These are phyloP conservation scores for Cynopterus brachyotis DNA, from an alignment of 2,113 vertebrate species.

Conservation along the genomic window DNA sequence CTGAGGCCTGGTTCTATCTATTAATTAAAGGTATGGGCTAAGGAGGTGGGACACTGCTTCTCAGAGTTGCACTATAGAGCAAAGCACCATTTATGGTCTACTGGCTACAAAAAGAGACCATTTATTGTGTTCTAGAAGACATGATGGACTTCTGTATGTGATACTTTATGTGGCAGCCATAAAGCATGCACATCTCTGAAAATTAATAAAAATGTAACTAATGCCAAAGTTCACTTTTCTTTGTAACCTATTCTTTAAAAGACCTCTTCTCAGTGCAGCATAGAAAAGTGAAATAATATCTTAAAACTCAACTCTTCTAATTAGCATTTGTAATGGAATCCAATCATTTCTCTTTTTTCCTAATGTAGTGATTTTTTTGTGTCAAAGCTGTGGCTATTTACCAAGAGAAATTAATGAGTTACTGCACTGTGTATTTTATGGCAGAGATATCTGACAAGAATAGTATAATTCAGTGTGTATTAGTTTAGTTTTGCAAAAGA, in stretches of 20 bases:
- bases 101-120: background rate
- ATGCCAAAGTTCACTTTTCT: constrained; percentile 66
- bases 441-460: constrained; percentile 76
- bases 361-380: constrained; percentile 20
- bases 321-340: background rate
- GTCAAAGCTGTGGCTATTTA: constrained; percentile 64
- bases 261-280: background rate
- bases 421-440: constrained; percentile 69
- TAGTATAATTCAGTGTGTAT: constrained; percentile 78
- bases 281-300: constrained; percentile 36
- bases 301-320: constrained; percentile 59
- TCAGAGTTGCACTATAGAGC: background rate
- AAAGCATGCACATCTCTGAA: constrained; percentile 65
- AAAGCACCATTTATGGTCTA: background rate
- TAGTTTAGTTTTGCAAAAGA: constrained; percentile 80
- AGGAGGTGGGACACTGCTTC: constrained; percentile 32
- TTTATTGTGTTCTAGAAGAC: background rate
- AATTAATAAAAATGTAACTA: constrained; percentile 73
- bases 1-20: background rate
- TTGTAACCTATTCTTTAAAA: constrained; percentile 57
- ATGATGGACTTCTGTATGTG: constrained; percentile 67
- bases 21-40: background rate
- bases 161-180: constrained; percentile 72
- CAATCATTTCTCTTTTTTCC: constrained; percentile 50
- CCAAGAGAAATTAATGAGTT: constrained; percentile 69